A percentile compares a stretch with the other conserved stretches of the same genome.
phyloP scores from a whole-genome alignment of 1,140 invertebrate species.

The Neuroterus valhalla region DNA sequence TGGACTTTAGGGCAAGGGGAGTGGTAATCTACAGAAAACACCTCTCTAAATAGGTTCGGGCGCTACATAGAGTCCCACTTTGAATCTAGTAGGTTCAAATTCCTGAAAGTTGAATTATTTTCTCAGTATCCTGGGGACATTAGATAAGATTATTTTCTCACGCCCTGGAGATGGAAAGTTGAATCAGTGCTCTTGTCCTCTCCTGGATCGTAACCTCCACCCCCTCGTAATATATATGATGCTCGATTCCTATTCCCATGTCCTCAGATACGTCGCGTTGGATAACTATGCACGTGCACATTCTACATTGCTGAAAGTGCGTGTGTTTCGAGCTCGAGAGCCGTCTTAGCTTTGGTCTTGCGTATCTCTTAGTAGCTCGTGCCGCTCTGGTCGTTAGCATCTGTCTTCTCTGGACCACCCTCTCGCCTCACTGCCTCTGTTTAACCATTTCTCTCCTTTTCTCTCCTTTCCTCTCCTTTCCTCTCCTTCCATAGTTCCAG shows the following conservation, averaged over 20 bases:
- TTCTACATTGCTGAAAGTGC: background rate
- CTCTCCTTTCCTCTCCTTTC: conserved; percentile 42
- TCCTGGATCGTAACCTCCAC: no score
- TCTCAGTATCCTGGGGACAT: no score
- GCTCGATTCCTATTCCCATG: conserved; percentile 4
- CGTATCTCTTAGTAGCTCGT: conserved; percentile 52
- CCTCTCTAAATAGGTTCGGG: no score
- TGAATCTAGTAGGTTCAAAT: no score
- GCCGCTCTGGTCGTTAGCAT: conserved; percentile 64
- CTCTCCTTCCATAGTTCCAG: conserved; percentile 32
- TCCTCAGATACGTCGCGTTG: conserved; percentile 38
- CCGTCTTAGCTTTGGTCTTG: conserved; percentile 31
- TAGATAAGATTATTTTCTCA: no score
- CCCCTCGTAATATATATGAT: no score
- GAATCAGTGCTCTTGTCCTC: no score
- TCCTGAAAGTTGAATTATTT: no score
- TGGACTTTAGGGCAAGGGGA: no score
- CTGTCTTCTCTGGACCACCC: conserved; percentile 61
- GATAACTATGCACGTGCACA: conserved; percentile 57
- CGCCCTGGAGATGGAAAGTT: no score
- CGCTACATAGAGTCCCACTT: no score
- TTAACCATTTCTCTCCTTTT: conserved; percentile 43
- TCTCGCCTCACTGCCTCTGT: conserved; percentile 35
- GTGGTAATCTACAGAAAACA: no score
- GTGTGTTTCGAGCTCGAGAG: conserved; percentile 32